These are phyloP conservation scores for Euleptes europaea DNA, from an alignment of 2,113 vertebrate genomes.

Conservation along the genomic window DNA sequence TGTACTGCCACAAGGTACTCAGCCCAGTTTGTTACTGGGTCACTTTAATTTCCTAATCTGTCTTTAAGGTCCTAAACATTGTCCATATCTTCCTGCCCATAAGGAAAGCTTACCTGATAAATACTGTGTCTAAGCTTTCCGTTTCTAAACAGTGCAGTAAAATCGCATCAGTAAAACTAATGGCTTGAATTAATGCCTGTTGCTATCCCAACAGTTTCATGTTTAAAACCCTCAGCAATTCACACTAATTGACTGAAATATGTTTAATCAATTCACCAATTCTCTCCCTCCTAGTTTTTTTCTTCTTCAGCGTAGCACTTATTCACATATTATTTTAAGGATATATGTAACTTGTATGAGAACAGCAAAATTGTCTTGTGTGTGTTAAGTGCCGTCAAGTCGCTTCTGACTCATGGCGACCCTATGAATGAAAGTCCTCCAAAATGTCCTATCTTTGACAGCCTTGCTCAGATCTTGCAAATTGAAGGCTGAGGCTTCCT, in stretches of 20 bases:
- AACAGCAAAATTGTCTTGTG: background rate
- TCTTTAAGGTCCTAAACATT: background rate
- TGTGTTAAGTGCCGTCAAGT: no score
- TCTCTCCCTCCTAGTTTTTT: rapidly evolving
- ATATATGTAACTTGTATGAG: background rate
- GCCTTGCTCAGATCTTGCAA: no score
- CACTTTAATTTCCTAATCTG: background rate
- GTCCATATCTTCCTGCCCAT: background rate
- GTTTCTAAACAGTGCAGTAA: background rate
- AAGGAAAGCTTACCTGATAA: background rate
- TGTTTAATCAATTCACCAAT: background rate
- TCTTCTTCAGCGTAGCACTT: background rate
- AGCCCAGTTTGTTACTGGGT: no score
- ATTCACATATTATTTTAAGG: background rate
- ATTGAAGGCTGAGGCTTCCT: no score
- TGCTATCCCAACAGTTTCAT: background rate
- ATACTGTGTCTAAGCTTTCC: background rate
- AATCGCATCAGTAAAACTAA: background rate
- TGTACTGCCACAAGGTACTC: no score
- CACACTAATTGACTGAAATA: background rate
- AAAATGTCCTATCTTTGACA: no score
- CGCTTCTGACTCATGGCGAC: no score
- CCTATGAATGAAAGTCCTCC: no score
- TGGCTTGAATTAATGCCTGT: background rate
- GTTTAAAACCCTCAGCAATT: background rate